Conservation (phyloP, 1,140 invertebrate species). For the Bombus huntii region DNA sequence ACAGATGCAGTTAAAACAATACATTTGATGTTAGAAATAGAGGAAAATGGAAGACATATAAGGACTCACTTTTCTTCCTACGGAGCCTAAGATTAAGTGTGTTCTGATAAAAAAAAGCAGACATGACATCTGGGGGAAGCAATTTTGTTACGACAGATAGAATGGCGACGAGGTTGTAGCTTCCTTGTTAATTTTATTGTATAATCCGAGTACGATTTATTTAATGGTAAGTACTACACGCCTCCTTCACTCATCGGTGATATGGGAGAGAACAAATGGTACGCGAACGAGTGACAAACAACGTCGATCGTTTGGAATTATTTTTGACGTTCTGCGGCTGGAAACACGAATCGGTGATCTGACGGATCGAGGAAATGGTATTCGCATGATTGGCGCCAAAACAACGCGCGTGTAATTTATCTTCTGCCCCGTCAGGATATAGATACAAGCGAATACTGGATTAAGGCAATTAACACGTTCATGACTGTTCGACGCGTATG, state of each 20-base stretch:
- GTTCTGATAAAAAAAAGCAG: background rate
- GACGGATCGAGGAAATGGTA: slow-evolving; percentile 21
- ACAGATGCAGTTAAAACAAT: no score
- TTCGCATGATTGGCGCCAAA: slow-evolving; percentile 37
- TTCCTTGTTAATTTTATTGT: background rate
- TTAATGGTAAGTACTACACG: background rate
- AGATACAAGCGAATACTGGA: slow-evolving; percentile 49
- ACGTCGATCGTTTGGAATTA: slow-evolving; percentile 10
- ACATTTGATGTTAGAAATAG: background rate
- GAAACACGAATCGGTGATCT: background rate
- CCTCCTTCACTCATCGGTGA: background rate
- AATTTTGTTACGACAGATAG: background rate
- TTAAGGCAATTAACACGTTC: slow-evolving; percentile 52
- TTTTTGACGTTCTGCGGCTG: slow-evolving; percentile 17
- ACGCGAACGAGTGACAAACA: background rate
- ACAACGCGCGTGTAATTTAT: slow-evolving; percentile 34
- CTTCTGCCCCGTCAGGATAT: slow-evolving; percentile 44
- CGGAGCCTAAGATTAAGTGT: slow-evolving; percentile 13
- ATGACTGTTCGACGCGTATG: background rate
- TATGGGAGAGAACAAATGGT: background rate
- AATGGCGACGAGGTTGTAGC: background rate
- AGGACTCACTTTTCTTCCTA: slow-evolving; percentile 8
- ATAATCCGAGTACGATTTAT: background rate
- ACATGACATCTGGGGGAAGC: background rate
- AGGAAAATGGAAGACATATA: background rate